phyloP scores from a whole-genome alignment of 2,888 invertebrate species.

The Drosophila neoperkinsi region DNA sequence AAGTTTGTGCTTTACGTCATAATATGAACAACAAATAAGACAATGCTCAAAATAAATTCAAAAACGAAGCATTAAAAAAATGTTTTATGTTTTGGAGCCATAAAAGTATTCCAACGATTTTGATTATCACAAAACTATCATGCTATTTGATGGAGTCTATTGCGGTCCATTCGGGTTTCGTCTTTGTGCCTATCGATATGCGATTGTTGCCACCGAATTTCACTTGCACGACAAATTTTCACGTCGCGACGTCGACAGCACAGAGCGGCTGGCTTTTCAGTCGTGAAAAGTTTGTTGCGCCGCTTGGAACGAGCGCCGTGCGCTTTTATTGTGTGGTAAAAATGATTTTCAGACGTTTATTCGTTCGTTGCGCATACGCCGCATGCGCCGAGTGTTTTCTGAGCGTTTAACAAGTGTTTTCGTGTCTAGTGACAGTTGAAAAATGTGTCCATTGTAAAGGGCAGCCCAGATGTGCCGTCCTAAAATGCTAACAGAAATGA shows the following conservation, averaged over 20 bases:
- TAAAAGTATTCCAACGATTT: neutral
- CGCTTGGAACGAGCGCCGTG: conserved; percentile 67
- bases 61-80: neutral
- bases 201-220: conserved; percentile 31
- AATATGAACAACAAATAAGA: neutral
- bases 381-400: conserved; percentile 49
- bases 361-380: conserved; percentile 64
- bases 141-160: neutral
- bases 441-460: conserved; percentile 15
- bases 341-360: conserved; percentile 35
- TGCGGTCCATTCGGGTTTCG: neutral
- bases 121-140: neutral
- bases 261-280: conserved; percentile 49
- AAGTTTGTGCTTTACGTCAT: neutral
- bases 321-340: conserved; percentile 34
- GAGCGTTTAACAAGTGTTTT: conserved; percentile 63
- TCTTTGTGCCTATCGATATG: conserved; percentile 53
- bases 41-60: neutral
- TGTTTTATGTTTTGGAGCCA: neutral
- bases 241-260: conserved; percentile 21
- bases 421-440: conserved; percentile 29
- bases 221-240: conserved; percentile 62
- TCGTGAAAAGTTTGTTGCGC: conserved; percentile 71
- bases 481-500: conserved; percentile 22
- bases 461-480: neutral